A percentile compares a stretch with the other conserved stretches of the same genome.
phyloP scores from a whole-genome alignment of 2,888 invertebrate species.

The Drosophila acutilabella region DNA sequence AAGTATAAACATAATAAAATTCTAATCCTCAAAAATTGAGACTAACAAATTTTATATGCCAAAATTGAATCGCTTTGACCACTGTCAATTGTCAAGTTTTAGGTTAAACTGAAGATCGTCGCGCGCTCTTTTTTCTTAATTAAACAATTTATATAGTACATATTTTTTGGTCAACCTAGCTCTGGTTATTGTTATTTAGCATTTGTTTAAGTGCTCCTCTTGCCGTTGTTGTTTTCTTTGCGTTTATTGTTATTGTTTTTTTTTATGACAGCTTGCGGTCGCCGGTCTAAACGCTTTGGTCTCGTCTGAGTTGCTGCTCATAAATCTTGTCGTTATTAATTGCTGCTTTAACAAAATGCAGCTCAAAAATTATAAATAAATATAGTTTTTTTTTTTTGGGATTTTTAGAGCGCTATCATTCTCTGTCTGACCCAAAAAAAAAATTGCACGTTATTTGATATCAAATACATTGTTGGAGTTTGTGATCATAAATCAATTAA shows the following conservation, averaged over 20 bases:
- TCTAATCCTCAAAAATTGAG: too few relatives aligned
- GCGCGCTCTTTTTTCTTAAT: constrained; percentile 60
- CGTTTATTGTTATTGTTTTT: constrained; percentile 18
- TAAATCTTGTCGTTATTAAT: constrained; percentile 74
- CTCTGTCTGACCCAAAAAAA: constrained; percentile 12
- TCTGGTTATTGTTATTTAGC: constrained; percentile 21
- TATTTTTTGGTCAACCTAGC: constrained; percentile 41
- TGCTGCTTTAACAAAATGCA: constrained; percentile 41
- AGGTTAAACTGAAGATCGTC: constrained; percentile 23
- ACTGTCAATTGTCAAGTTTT: background rate
- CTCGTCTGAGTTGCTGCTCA: constrained; percentile 47
- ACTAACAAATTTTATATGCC: background rate
- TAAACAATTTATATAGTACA: constrained; percentile 64
- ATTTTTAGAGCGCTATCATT: background rate
- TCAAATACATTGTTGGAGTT: constrained; percentile 1
- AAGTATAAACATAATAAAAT: too few relatives aligned
- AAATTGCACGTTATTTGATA: constrained; percentile 8
- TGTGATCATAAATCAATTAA: constrained; percentile 6
- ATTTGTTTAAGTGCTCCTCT: constrained; percentile 39
- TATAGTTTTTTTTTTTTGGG: background rate
- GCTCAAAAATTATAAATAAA: background rate
- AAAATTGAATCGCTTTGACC: background rate
- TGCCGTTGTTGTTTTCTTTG: constrained; percentile 32
- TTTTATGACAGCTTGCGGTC: constrained; percentile 63
- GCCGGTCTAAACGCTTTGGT: constrained; percentile 57